phyloP scores from a whole-genome alignment of 2,797 vertebrate species.

The Ctenochaetus hawaiiensis region DNA sequence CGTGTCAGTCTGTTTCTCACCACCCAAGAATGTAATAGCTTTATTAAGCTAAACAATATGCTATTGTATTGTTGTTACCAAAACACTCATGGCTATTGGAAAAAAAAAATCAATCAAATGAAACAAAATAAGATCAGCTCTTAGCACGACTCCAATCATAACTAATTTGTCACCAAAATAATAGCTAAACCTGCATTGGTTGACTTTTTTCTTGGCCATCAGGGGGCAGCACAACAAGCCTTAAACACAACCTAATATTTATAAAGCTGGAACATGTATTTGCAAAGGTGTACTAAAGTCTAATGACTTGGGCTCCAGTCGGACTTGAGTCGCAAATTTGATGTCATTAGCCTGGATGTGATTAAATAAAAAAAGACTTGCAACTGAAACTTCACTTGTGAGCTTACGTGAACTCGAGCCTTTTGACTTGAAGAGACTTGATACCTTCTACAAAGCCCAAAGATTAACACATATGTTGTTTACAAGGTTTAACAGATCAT shows the following conservation, averaged over 20 bases:
- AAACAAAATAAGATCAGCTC: slow-evolving; percentile 3
- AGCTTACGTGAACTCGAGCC: too few species aligned
- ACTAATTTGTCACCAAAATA: background rate
- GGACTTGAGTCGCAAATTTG: too few species aligned
- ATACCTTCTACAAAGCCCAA: too few species aligned
- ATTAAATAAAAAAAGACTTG: too few species aligned
- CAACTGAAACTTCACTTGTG: too few species aligned
- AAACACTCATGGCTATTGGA: background rate
- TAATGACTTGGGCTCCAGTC: too few species aligned
- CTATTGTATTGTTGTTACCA: background rate
- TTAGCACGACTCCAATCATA: background rate
- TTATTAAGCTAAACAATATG: background rate
- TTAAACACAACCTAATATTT: slow-evolving; percentile 3
- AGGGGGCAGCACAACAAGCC: background rate
- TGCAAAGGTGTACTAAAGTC: too few species aligned
- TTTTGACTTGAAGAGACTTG: too few species aligned
- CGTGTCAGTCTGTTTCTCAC: slow-evolving; percentile 12
- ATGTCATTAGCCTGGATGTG: too few species aligned
- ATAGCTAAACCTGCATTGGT: slow-evolving; percentile 12
- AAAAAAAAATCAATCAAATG: slow-evolving; percentile 6
- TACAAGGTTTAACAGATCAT: too few species aligned
- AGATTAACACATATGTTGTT: too few species aligned
- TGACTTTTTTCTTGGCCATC: background rate
- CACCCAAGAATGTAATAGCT: slow-evolving; percentile 20
- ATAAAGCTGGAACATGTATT: slow-evolving; percentile 10